A percentile compares a stretch with the other conserved stretches of the same genome.
These are phyloP conservation scores for Geopemphigus sp. DNA, from an alignment of 1,140 invertebrate genomes.

Conservation along the genomic window DNA sequence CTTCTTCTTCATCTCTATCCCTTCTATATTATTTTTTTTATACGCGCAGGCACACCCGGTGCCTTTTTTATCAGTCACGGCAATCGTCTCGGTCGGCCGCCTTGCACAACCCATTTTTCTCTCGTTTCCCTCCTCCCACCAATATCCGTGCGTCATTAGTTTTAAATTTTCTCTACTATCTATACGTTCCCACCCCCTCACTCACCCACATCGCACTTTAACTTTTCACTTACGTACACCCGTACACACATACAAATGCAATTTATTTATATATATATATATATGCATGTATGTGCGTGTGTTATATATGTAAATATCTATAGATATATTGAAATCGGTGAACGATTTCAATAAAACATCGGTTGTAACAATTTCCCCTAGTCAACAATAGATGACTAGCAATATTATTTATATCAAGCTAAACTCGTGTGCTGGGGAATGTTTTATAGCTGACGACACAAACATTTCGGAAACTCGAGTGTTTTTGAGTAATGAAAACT, in stretches of 20 bases:
- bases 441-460: slow-evolving; percentile 26
- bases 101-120: slow-evolving; percentile 35
- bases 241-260: neutral
- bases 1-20: neutral
- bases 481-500: slow-evolving; percentile 28
- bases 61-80: slow-evolving; percentile 37
- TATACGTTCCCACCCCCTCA: too few relatives aligned
- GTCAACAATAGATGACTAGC: neutral
- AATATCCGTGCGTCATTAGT: slow-evolving; percentile 29
- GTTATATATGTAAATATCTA: neutral
- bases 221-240: too few relatives aligned
- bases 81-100: slow-evolving; percentile 40
- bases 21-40: slow-evolving; percentile 20
- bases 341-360: slow-evolving; percentile 28
- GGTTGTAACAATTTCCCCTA: slow-evolving; percentile 1
- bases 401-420: slow-evolving; percentile 26
- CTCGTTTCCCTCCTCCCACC: neutral
- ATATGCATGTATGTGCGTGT: neutral
- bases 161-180: slow-evolving; percentile 6
- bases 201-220: too few relatives aligned
- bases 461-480: neutral
- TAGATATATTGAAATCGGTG: neutral
- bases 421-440: neutral
- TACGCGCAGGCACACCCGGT: slow-evolving; percentile 18
- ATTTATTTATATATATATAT: neutral